Percentiles rank a stretch among this genome's conserved stretches.
Conservation (phyloP, 2,888 invertebrate species). For the Lampropteryx suffumata region DNA sequence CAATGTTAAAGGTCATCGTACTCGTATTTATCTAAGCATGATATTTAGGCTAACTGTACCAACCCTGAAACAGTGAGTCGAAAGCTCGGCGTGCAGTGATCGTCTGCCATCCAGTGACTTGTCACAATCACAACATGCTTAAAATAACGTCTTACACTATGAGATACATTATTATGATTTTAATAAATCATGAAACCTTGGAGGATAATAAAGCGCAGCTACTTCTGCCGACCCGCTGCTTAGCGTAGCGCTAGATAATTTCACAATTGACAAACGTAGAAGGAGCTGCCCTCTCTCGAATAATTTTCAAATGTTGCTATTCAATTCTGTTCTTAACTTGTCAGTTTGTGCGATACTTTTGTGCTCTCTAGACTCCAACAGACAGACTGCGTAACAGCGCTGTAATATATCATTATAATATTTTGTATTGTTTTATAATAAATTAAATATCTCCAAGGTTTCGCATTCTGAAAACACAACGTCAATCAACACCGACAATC, state of each 20-base stretch:
- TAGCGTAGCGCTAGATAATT: too few relatives aligned
- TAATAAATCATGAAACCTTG: constrained; percentile 19
- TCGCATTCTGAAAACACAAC: constrained; percentile 5
- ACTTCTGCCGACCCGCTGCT: too few relatives aligned
- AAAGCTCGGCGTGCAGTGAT: constrained; percentile 14
- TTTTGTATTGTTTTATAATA: constrained; percentile 1
- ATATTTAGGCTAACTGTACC: constrained; percentile 3
- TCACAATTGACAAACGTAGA: too few relatives aligned
- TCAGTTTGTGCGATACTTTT: background rate
- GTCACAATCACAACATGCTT: constrained; percentile 27
- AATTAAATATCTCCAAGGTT: constrained; percentile 18
- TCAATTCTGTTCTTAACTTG: too few relatives aligned
- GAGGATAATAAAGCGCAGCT: background rate
- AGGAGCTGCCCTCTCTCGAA: too few relatives aligned
- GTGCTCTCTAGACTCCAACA: background rate
- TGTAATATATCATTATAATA: constrained; percentile 1
- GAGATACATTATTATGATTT: constrained; percentile 9
- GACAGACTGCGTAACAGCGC: too few relatives aligned
- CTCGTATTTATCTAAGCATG: background rate
- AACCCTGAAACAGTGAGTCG: background rate
- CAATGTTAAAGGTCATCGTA: too few relatives aligned
- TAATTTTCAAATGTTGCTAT: too few relatives aligned
- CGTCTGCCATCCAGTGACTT: constrained; percentile 16
- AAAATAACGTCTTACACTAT: constrained; percentile 16
- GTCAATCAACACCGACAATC: background rate